Evolutionary conservation across 2,888 invertebrate species (phyloP).

Genomic region (Parascotia fuliginaria): DNA sequence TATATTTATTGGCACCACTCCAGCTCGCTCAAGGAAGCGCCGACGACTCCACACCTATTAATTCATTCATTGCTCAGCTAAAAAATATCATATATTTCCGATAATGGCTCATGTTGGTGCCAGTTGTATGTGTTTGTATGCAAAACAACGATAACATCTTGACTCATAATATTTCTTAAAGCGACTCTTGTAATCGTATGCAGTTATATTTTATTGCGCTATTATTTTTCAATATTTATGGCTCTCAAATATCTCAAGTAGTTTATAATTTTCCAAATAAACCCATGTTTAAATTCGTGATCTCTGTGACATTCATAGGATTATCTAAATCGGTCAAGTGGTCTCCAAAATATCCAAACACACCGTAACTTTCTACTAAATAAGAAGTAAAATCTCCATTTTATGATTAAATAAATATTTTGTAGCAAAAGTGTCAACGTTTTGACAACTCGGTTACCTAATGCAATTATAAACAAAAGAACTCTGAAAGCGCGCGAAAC

Average conservation of each 20-base stretch:
- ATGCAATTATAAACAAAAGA: conserved; percentile 35
- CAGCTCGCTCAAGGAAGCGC: conserved; percentile 65
- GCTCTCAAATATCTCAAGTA: neutral
- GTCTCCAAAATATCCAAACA: conserved; percentile 14
- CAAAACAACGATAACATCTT: conserved; percentile 27
- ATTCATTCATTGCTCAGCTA: conserved; percentile 75
- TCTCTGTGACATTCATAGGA: conserved; percentile 18
- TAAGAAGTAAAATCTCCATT: conserved; percentile 4
- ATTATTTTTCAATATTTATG: conserved; percentile 26
- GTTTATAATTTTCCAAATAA: conserved; percentile 19
- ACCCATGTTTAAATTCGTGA: conserved; percentile 28
- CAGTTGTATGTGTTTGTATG: conserved; percentile 50
- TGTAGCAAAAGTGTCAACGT: conserved; percentile 19
- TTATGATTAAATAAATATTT: conserved; percentile 8
- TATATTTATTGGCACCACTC: conserved; percentile 79
- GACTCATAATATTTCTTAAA: conserved; percentile 22
- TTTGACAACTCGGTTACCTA: conserved; percentile 51
- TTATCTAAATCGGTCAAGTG: conserved; percentile 29
- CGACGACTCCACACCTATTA: conserved; percentile 58
- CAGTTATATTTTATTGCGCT: conserved; percentile 29
- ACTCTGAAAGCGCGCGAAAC: conserved; percentile 47
- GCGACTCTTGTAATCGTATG: conserved; percentile 16
- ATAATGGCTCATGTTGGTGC: conserved; percentile 67
- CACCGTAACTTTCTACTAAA: conserved; percentile 7
- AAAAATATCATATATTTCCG: conserved; percentile 76